Conservation (phyloP, 2,888 invertebrate genomes). For the Cylloceria caligata region DNA sequence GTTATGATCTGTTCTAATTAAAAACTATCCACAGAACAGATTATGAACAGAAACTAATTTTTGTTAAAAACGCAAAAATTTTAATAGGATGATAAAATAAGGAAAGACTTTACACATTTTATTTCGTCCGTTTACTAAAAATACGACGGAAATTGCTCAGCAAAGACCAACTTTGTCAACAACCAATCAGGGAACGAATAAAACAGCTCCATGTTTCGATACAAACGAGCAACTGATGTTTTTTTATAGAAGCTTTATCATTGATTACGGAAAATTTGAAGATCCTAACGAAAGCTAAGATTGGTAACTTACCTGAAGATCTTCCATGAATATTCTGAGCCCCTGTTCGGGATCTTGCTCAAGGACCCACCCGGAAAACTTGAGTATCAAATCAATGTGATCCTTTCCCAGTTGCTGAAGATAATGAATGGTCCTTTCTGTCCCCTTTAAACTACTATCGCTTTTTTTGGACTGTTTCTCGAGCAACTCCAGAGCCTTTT, state of each 20-base stretch:
- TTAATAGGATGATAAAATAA: not conserved
- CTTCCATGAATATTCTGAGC: constrained; percentile 88
- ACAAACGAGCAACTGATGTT: not conserved
- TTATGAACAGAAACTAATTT: too few relatives aligned
- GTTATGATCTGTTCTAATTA: not conserved
- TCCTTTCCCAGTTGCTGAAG: constrained; percentile 93
- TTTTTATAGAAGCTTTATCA: not conserved
- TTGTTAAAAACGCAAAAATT: not conserved
- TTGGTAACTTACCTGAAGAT: constrained; percentile 77
- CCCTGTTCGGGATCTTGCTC: constrained; percentile 95
- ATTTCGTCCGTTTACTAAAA: not conserved
- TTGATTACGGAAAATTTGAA: not conserved
- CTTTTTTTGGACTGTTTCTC: constrained; percentile 91
- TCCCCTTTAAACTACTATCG: constrained; percentile 92
- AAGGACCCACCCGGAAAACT: constrained; percentile 97
- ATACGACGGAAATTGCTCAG: not conserved
- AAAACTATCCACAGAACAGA: too few relatives aligned
- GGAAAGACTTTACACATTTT: not conserved
- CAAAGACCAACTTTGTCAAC: not conserved
- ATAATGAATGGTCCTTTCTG: constrained; percentile 94
- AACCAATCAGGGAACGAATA: not conserved
- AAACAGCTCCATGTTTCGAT: not conserved
- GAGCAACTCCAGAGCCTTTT: constrained; percentile 95
- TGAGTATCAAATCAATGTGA: constrained; percentile 94
- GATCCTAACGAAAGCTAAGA: not conserved